Conservation (phyloP, 2,113 vertebrate species). For the Mustela lutreola region DNA sequence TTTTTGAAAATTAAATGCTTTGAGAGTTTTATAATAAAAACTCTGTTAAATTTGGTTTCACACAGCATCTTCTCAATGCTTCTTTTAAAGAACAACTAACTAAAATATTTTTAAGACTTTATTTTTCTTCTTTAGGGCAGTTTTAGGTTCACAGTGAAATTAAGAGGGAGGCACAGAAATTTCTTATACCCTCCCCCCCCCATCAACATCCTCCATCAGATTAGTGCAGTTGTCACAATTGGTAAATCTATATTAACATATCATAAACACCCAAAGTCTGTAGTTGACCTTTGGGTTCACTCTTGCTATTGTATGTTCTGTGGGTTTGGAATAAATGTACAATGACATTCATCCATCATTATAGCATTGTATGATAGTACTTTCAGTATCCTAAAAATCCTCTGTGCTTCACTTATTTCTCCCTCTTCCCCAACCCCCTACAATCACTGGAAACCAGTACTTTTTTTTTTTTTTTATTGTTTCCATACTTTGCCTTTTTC, state of each 20-base stretch:
- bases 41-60: background rate
- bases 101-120: background rate
- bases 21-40: background rate
- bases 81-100: background rate
- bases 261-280: background rate
- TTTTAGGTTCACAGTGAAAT: background rate
- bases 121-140: background rate
- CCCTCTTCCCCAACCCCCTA: background rate
- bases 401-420: background rate
- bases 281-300: background rate
- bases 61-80: background rate
- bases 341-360: background rate
- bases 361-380: background rate
- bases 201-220: background rate
- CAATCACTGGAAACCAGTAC: background rate
- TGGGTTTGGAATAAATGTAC: background rate
- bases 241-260: background rate
- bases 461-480: background rate
- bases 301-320: background rate
- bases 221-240: background rate
- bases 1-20: conserved; percentile 33
- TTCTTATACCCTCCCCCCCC: background rate
- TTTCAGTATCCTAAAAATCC: background rate
- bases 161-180: background rate
- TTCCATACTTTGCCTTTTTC: background rate